These are phyloP conservation scores for Aphaenogaster floridana DNA, from an alignment of 1,140 invertebrate genomes.

Conservation along the genomic window DNA sequence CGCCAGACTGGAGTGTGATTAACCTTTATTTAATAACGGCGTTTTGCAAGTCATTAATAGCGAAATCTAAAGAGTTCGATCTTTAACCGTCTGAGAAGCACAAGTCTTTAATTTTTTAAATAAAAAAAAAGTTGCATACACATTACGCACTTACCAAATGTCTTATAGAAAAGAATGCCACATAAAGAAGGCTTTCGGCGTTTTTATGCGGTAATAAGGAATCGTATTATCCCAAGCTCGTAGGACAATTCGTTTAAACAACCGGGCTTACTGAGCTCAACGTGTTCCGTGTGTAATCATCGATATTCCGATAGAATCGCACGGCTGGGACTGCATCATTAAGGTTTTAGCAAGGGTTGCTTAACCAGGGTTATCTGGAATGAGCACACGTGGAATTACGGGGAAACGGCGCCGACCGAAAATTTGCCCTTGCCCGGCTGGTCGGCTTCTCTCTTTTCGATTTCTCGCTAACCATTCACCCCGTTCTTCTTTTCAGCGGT, in stretches of 20 bases:
- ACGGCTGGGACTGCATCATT: conserved; percentile 68
- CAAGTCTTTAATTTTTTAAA: neutral
- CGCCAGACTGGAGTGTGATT: conserved; percentile 16
- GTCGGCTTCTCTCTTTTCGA: conserved; percentile 50
- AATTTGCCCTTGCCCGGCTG: conserved; percentile 47
- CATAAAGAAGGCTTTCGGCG: neutral
- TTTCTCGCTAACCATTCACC: conserved; percentile 54
- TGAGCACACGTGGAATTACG: conserved; percentile 76
- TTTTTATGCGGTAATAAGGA: neutral
- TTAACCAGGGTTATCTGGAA: conserved; percentile 78
- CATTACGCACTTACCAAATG: neutral
- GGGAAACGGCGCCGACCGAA: conserved; percentile 61
- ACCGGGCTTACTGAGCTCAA: conserved; percentile 20
- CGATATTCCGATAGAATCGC: conserved; percentile 71
- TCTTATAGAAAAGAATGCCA: neutral
- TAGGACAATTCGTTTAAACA: conserved; percentile 5
- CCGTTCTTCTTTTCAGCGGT: conserved; percentile 50
- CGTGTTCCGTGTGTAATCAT: conserved; percentile 64
- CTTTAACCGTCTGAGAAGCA: neutral
- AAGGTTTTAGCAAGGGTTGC: conserved; percentile 76
- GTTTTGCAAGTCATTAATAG: conserved; percentile 3
- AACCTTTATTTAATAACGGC: conserved; percentile 44
- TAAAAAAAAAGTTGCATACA: neutral
- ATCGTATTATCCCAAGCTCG: neutral
- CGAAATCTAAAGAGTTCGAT: neutral